Base-by-base conservation (phyloP, 2,888 invertebrate genomes). In the Geotrupes spiniger region DNA sequence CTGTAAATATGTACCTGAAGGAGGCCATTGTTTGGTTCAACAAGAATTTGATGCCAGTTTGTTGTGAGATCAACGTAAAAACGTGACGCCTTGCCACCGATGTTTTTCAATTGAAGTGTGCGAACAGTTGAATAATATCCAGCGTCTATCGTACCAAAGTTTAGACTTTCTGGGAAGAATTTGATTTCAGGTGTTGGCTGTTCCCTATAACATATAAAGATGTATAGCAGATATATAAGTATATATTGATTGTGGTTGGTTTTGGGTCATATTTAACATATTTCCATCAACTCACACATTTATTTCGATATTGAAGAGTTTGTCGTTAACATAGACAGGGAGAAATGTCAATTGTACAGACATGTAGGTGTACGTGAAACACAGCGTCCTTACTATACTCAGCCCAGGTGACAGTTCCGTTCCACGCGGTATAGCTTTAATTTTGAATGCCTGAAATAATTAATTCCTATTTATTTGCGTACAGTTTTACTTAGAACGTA, bases 141-240 rank as follows among this genome's bases (percentile, higher is more conserved):
- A 1, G 25, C 37, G 12, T 51, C 39, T n/a, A 51, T 27, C 4
- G 14, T 4, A 6, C 51, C 51, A 15, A 51, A 51, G 9, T 51
- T 43, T 10, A 51, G 38, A 11, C 21, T 33, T 8, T 26, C 10
- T 4, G 51, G 51, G 14, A n/a, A 14, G 1, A 42, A 27, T 5
- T 16, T 26, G 9, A 49, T 15, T 21, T 42, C 37, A 2, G 45
- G 10, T 9, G 12, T 21, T 9, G 43, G 39, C 10, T n/a, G 4
- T 15, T 12, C 15, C 1, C 42, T 47, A 14, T n/a, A 41, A 17
- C 17, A 28, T 11, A 28, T 37, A 15, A n/a, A n/a, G n/a, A n/a
- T n/a, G n/a, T n/a, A n/a, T n/a, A n/a, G n/a, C n/a, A n/a, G n/a
- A n/a, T n/a, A n/a, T n/a, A n/a, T n/a, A n/a, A n/a, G n/a, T n/a